Conservation (phyloP, 2,888 invertebrate genomes). For the Eilema caniola region DNA sequence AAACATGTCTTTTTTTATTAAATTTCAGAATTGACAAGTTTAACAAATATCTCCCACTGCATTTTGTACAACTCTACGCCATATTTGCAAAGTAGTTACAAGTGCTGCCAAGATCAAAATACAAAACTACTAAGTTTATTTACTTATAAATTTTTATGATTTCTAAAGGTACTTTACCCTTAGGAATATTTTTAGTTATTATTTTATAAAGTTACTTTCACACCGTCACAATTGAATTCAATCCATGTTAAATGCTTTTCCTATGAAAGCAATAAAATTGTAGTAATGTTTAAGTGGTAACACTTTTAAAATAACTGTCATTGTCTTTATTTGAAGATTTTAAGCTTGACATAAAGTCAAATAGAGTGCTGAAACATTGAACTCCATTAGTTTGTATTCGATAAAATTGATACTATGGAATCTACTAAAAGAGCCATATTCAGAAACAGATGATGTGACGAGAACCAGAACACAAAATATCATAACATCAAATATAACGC, state of each 20-base stretch:
- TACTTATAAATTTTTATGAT: background rate
- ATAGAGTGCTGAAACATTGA: background rate
- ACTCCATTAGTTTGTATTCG: background rate
- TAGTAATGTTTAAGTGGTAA: background rate
- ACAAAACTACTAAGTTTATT: constrained; percentile 26
- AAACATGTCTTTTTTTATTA: constrained; percentile 73
- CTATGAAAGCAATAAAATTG: background rate
- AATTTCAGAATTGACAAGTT: constrained; percentile 77
- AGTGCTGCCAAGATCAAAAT: constrained; percentile 58
- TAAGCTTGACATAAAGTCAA: background rate
- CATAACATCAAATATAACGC: too few relatives aligned
- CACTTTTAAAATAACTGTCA: constrained; percentile 12
- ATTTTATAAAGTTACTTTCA: background rate
- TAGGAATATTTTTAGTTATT: too few relatives aligned
- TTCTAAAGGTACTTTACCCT: background rate
- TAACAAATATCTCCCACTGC: constrained; percentile 78
- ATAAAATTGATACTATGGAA: background rate
- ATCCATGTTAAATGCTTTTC: background rate
- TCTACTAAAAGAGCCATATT: background rate
- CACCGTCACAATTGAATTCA: background rate
- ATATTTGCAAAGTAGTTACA: constrained; percentile 73
- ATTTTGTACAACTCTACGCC: constrained; percentile 82
- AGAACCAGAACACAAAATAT: too few relatives aligned
- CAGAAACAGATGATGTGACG: too few relatives aligned
- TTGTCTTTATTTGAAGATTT: background rate